A percentile compares a stretch with the other conserved stretches of the same genome.
Conservation (phyloP, 2,888 invertebrate genomes). For the Schizaphis graminum region DNA sequence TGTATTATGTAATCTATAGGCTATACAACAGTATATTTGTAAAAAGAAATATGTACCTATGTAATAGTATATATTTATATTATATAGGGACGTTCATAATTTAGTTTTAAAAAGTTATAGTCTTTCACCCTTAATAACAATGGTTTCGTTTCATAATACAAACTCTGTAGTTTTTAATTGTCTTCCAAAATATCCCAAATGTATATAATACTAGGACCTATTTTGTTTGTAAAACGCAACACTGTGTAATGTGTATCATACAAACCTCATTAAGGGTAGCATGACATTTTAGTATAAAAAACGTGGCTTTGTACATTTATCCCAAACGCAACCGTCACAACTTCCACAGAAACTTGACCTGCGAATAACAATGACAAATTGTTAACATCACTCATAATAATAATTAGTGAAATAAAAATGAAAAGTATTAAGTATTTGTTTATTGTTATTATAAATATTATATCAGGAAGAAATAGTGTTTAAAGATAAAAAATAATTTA, state of each 20-base stretch:
- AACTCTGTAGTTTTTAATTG: not conserved
- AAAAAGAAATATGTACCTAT: not conserved
- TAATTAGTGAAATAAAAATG: not conserved
- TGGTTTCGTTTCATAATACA: not conserved
- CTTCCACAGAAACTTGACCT: not conserved
- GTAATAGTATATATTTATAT: not conserved
- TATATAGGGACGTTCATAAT: not conserved
- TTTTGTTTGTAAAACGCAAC: not conserved
- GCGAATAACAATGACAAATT: not conserved
- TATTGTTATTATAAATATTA: not conserved
- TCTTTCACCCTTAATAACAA: not conserved
- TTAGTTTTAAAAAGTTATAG: not conserved
- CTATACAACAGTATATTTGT: no score
- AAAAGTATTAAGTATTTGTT: not conserved
- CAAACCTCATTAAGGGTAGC: not conserved
- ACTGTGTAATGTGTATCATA: no score
- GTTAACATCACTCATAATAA: not conserved
- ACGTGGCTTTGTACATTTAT: not conserved
- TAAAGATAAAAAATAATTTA: not conserved
- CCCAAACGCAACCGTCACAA: not conserved
- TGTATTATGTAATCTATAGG: no score
- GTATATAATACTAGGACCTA: not conserved
- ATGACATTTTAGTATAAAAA: not conserved
- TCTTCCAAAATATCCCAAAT: not conserved
- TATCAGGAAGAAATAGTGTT: not conserved